Conservation (phyloP, 2,797 vertebrate genomes). For the Sparidentex hasta region DNA sequence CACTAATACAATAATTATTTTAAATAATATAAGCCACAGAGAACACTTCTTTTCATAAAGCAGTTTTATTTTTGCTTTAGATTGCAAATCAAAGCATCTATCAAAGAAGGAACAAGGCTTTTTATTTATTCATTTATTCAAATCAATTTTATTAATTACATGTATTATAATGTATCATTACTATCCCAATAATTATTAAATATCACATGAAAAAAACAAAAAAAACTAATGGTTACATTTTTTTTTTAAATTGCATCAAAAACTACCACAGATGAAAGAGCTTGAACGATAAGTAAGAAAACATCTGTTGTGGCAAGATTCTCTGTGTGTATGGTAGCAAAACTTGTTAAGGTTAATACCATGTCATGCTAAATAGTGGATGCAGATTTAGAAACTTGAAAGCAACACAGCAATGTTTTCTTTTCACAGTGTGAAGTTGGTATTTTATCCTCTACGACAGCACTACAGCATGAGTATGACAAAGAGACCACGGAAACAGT, state of each 20-base stretch:
- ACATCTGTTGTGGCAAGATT: constrained; percentile 49
- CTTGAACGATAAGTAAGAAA: constrained; percentile 55
- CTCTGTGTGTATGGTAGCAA: constrained; percentile 55
- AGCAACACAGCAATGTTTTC: constrained; percentile 66
- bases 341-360: constrained; percentile 56
- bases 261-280: constrained; percentile 76
- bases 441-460: constrained; percentile 55
- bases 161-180: constrained; percentile 77
- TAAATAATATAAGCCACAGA: not conserved
- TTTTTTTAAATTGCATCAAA: constrained; percentile 62
- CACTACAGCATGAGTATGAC: constrained; percentile 64
- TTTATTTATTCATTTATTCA: constrained; percentile 61
- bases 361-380: constrained; percentile 71
- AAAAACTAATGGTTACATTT: constrained; percentile 71
- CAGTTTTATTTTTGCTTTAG: not conserved
- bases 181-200: constrained; percentile 84
- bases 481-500: constrained; percentile 58
- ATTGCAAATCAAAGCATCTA: not conserved
- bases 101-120: constrained; percentile 1
- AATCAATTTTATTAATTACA: constrained; percentile 80
- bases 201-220: constrained; percentile 73
- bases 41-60: not conserved
- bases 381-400: constrained; percentile 58
- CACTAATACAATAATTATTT: not conserved
- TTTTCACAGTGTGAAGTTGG: constrained; percentile 79